These are phyloP conservation scores for Connochaetes taurinus DNA, from an alignment of 2,113 vertebrate genomes.

Conservation along the genomic window DNA sequence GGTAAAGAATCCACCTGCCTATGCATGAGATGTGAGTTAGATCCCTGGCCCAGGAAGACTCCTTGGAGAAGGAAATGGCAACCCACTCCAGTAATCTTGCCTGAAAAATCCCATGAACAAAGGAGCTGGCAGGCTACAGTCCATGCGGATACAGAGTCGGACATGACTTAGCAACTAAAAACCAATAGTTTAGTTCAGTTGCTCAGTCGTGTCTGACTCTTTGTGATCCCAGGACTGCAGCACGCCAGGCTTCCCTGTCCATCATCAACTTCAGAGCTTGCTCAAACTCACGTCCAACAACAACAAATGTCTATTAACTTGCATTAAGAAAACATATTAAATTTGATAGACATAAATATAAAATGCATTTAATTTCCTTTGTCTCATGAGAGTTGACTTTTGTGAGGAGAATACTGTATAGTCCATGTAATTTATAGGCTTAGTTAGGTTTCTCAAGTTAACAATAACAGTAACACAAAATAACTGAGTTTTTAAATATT, in stretches of 20 bases:
- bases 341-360: background rate
- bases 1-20: background rate
- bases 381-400: background rate
- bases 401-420: background rate
- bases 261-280: background rate
- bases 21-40: background rate
- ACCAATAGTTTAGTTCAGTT: background rate
- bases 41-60: background rate
- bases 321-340: background rate
- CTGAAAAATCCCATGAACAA: background rate
- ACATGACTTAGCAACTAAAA: background rate
- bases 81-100: background rate
- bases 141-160: accelerated
- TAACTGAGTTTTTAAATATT: background rate
- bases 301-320: background rate
- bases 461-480: background rate
- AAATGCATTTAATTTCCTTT: background rate
- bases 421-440: background rate
- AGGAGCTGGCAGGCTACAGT: background rate
- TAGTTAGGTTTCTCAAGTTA: background rate
- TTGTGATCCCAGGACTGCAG: background rate
- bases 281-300: background rate
- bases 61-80: background rate
- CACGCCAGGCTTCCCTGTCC: background rate
- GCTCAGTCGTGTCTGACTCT: background rate